Conservation (phyloP, 2,888 invertebrate genomes). For the Acleris sparsana region DNA sequence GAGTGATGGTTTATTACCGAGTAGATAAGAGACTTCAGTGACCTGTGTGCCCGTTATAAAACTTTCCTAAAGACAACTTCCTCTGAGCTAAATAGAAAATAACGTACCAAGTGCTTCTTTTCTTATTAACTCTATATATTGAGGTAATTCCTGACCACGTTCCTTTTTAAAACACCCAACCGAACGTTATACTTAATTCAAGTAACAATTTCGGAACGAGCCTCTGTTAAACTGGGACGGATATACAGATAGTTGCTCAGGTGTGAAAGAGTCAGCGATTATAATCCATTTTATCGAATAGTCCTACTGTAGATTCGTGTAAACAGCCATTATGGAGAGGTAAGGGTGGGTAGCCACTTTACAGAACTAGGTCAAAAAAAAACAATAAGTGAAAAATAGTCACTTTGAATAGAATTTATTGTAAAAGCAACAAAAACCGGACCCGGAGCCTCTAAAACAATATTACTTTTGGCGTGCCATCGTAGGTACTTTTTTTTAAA, state of each 20-base stretch:
- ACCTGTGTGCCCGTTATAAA: too few species aligned
- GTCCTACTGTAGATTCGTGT: constrained; percentile 50
- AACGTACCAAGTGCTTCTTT: too few species aligned
- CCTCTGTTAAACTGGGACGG: constrained; percentile 34
- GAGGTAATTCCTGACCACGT: not conserved
- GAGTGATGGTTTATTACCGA: too few species aligned
- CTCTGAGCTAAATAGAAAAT: too few species aligned
- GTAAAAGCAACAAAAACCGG: too few species aligned
- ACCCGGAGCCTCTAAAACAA: too few species aligned
- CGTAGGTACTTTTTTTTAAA: too few species aligned
- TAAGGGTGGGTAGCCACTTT: constrained; percentile 33
- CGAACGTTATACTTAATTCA: constrained; percentile 5
- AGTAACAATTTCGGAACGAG: constrained; percentile 27
- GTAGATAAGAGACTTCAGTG: too few species aligned
- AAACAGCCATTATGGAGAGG: constrained; percentile 59
- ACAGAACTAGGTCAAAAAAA: constrained; percentile 25
- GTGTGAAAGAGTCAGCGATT: constrained; percentile 45
- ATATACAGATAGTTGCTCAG: constrained; percentile 32
- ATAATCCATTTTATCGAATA: constrained; percentile 62
- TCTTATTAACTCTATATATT: not conserved
- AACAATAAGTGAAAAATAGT: too few species aligned
- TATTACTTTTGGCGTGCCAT: too few species aligned
- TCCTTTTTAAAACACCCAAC: not conserved
- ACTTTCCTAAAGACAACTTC: too few species aligned
- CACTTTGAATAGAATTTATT: too few species aligned